Evolutionary conservation across 2,888 invertebrate genomes (phyloP).

Genomic region (Dioctria rufipes): DNA sequence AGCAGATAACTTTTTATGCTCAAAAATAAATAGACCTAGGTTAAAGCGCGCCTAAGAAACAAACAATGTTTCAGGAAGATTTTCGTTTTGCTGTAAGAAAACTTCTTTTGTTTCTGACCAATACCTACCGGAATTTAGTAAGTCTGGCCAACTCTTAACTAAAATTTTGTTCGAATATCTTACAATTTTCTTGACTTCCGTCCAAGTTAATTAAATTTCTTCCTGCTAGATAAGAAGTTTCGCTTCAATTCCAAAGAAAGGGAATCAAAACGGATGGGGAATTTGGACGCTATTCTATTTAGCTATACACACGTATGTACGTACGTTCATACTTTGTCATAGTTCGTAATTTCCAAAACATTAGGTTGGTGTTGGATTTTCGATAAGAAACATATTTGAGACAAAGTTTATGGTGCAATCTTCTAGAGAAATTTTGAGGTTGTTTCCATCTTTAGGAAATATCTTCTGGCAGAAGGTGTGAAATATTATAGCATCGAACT

Average conservation of each 20-base stretch:
- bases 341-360: conserved; percentile 9
- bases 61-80: not conserved
- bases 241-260: not conserved
- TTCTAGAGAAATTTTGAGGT: not conserved
- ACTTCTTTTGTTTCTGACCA: not conserved
- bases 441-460: not conserved
- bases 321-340: conserved; percentile 1
- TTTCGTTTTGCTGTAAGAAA: not conserved
- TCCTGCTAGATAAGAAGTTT: conserved; percentile 34
- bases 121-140: not conserved
- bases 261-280: conserved; percentile 12
- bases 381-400: conserved; percentile 24
- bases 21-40: not conserved
- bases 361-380: conserved; percentile 18
- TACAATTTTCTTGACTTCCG: conserved; percentile 34
- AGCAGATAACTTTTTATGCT: not conserved
- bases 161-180: not conserved
- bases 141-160: too few species aligned
- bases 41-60: not conserved
- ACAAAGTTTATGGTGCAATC: conserved; percentile 4
- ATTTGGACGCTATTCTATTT: not conserved
- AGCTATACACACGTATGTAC: conserved; percentile 6
- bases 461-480: conserved; percentile 14
- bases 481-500: conserved; percentile 3
- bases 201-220: conserved; percentile 46